Percentiles rank a stretch among this genome's conserved stretches.
Conservation (phyloP, 2,113 vertebrate species). For the Myotis lucifugus region DNA sequence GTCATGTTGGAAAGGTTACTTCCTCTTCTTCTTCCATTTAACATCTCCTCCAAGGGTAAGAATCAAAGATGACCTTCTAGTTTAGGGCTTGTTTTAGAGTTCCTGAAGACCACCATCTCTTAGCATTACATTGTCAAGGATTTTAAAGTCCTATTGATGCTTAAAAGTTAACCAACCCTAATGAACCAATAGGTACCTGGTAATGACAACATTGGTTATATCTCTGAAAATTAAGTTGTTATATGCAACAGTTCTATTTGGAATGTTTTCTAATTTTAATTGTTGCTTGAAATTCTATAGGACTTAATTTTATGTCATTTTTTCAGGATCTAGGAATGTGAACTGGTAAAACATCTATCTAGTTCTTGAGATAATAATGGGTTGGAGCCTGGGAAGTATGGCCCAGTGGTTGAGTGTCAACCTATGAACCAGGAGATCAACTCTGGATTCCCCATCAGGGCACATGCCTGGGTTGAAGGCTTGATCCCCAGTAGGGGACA, state of each 20-base stretch:
- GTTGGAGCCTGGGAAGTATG: not conserved
- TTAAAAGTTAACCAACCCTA: not conserved
- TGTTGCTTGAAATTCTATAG: not conserved
- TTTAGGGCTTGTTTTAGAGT: not conserved
- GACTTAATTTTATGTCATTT: constrained; percentile 26
- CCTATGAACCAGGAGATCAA: no score
- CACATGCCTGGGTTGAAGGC: no score
- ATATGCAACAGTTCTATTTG: not conserved
- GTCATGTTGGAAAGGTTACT: not conserved
- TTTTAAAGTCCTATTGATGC: not conserved
- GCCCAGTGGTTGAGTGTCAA: no score
- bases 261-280: not conserved
- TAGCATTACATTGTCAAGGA: not conserved
- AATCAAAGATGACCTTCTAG: not conserved
- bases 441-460: no score
- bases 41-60: not conserved
- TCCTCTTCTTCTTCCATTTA: not conserved
- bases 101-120: not conserved
- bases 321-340: not conserved
- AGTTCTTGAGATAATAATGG: not conserved
- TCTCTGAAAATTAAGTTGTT: not conserved
- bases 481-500: no score
- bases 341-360: not conserved
- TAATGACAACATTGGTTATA: not conserved
- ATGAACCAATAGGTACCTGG: not conserved